Percentiles rank a stretch among this genome's conserved stretches.
Evolutionary conservation across 2,888 invertebrate genomes (phyloP).

Genomic region (Hydrotaea diabolus): DNA sequence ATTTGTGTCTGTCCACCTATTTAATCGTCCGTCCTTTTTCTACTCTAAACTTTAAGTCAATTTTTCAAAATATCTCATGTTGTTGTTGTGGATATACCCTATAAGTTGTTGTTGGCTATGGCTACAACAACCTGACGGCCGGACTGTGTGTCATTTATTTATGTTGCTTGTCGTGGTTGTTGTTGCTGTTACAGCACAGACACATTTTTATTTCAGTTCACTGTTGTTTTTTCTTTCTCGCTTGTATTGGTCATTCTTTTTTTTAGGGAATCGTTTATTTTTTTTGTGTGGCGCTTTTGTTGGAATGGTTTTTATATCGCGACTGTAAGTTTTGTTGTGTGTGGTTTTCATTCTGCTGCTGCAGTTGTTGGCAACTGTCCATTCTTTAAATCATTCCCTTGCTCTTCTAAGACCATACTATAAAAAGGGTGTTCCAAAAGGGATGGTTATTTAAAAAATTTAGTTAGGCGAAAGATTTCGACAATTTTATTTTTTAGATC

Average conservation of each 20-base stretch:
- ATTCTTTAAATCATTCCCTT: too few species aligned
- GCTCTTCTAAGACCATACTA: too few species aligned
- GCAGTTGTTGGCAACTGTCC: slow-evolving; percentile 17
- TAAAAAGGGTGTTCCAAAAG: too few species aligned
- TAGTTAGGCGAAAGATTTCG: too few species aligned
- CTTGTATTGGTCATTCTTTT: slow-evolving; percentile 33
- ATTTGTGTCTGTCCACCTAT: slow-evolving; percentile 32
- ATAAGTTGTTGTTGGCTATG: slow-evolving; percentile 12
- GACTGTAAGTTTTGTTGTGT: slow-evolving; percentile 25
- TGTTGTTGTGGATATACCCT: slow-evolving; percentile 1
- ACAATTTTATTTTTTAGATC: too few species aligned
- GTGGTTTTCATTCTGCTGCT: slow-evolving; percentile 5
- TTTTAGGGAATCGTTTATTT: neutral
- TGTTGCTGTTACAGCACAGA: slow-evolving; percentile 1
- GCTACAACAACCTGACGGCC: slow-evolving; percentile 38
- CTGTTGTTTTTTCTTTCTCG: slow-evolving; percentile 6
- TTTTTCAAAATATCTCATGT: slow-evolving; percentile 29
- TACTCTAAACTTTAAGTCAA: neutral
- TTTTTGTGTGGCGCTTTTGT: neutral
- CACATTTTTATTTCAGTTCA: slow-evolving; percentile 28
- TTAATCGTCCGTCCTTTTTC: neutral
- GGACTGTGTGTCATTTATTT: slow-evolving; percentile 14
- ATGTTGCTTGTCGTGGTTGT: neutral
- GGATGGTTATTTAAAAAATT: too few species aligned
- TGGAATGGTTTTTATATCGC: slow-evolving; percentile 17